Evolutionary conservation across 1,140 invertebrate species (phyloP).

Genomic region (Drosophila oshimai): DNA sequence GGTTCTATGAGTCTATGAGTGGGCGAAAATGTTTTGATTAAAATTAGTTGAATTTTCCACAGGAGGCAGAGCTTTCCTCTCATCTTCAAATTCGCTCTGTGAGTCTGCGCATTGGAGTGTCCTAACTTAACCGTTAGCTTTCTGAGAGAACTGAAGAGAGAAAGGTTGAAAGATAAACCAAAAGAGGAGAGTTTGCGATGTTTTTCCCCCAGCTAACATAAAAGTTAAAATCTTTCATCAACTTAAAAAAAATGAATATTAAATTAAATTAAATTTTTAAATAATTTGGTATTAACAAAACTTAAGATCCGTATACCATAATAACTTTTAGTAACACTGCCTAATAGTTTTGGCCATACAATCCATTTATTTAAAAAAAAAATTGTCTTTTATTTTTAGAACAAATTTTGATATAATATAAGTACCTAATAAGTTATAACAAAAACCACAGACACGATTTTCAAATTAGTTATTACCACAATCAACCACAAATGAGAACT

Average conservation of each 20-base stretch:
- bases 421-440: too few relatives aligned
- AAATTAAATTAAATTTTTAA: not conserved
- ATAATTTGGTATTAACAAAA: not conserved
- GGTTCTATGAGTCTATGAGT: not conserved
- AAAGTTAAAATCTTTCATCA: not conserved
- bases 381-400: too few relatives aligned
- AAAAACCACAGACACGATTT: too few relatives aligned
- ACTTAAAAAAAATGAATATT: not conserved
- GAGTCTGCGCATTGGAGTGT: slow-evolving; percentile 44
- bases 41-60: slow-evolving; percentile 25
- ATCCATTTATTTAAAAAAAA: too few relatives aligned
- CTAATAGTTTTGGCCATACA: too few relatives aligned
- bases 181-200: slow-evolving; percentile 22
- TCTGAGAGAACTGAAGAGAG: not conserved
- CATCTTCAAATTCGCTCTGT: not conserved
- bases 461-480: too few relatives aligned
- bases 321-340: too few relatives aligned
- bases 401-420: too few relatives aligned
- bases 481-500: too few relatives aligned
- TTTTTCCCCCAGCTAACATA: slow-evolving; percentile 4
- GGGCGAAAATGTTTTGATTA: slow-evolving; percentile 63
- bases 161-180: not conserved
- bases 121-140: slow-evolving; percentile 55
- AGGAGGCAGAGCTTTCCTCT: slow-evolving; percentile 9
- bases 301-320: too few relatives aligned